These are phyloP conservation scores for Apodemia zela DNA, from an alignment of 2,888 invertebrate species.

Conservation along the genomic window DNA sequence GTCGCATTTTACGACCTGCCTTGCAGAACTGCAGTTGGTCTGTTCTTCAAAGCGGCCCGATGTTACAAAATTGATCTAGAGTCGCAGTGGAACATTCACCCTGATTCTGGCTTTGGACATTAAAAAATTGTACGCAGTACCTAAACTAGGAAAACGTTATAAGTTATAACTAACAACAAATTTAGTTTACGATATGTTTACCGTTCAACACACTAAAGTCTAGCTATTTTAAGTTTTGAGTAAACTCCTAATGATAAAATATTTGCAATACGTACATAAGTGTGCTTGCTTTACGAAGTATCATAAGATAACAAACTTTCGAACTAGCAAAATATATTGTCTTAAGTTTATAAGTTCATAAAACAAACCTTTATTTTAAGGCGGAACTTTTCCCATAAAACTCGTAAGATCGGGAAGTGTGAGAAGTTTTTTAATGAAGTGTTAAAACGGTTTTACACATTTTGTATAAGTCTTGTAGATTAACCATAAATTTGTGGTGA, in stretches of 20 bases:
- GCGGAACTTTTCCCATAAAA: conserved; percentile 8
- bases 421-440: conserved; percentile 16
- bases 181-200: too few relatives aligned
- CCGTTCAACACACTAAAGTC: too few relatives aligned
- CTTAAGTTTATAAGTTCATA: conserved; percentile 15
- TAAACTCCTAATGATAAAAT: neutral
- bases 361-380: conserved; percentile 15
- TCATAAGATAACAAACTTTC: conserved; percentile 14
- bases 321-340: conserved; percentile 10
- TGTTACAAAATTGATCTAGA: too few relatives aligned
- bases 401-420: conserved; percentile 7
- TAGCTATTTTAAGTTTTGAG: too few relatives aligned
- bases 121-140: too few relatives aligned
- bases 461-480: neutral
- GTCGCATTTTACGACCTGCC: too few relatives aligned
- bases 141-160: too few relatives aligned
- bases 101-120: too few relatives aligned
- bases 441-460: conserved; percentile 2
- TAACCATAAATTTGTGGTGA: neutral
- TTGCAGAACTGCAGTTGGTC: too few relatives aligned
- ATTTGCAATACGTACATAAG: neutral
- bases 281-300: neutral
- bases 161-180: too few relatives aligned
- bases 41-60: too few relatives aligned
- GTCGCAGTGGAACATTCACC: too few relatives aligned